phyloP scores from a whole-genome alignment of 2,797 vertebrate genomes.

The Alauda arvensis region DNA sequence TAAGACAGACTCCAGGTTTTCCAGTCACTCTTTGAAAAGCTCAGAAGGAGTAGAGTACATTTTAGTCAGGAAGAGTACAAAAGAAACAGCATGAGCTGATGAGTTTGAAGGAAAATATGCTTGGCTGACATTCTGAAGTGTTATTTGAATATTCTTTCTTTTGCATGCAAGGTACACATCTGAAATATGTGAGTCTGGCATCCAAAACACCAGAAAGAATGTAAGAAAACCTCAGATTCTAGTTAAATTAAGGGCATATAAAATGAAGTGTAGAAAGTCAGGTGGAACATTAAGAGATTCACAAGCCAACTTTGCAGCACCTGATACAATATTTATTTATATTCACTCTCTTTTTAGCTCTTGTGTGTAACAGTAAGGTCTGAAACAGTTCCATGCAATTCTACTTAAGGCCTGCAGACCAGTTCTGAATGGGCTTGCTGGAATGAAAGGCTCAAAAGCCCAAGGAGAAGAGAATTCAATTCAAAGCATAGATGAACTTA shows the following conservation, averaged over 20 bases:
- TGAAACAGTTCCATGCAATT: neutral
- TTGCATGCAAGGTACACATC: neutral
- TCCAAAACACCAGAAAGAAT: neutral
- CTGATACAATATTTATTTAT: neutral
- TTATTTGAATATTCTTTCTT: slow-evolving; percentile 17
- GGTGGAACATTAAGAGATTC: neutral
- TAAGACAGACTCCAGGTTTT: neutral
- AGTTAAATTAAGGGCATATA: neutral
- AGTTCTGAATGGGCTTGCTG: neutral
- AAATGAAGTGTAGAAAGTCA: neutral
- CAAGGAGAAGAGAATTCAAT: neutral
- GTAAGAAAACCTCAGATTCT: neutral
- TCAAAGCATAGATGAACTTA: neutral
- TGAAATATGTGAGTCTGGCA: neutral
- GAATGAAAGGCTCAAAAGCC: neutral
- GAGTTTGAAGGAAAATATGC: slow-evolving; percentile 10
- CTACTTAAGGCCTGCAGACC: neutral
- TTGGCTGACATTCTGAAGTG: slow-evolving; percentile 37
- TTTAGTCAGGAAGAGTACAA: neutral
- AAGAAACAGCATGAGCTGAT: neutral
- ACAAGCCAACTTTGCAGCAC: neutral
- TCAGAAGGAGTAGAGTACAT: neutral
- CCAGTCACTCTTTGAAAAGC: neutral
- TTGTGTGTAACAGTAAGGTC: neutral
- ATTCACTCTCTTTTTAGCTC: neutral